A percentile compares a stretch with the other conserved stretches of the same genome.
These are phyloP conservation scores for Scopus umbretta DNA, from an alignment of 2,113 vertebrate genomes.

Conservation along the genomic window DNA sequence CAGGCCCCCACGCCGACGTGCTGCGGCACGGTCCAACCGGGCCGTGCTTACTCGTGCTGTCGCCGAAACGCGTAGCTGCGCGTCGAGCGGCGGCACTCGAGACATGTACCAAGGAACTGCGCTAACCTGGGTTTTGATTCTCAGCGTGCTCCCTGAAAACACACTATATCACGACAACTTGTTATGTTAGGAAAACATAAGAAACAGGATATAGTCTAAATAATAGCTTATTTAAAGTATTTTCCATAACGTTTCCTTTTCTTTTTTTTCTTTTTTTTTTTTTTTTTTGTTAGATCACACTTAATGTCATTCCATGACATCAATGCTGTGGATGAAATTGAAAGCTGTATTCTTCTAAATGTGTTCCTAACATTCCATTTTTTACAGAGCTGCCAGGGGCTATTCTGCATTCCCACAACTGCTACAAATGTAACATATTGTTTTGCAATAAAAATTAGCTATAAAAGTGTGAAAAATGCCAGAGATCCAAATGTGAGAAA, in stretches of 20 bases:
- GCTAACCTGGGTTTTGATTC: not conserved
- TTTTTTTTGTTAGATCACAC: constrained; percentile 15
- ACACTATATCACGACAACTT: not conserved
- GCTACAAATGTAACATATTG: constrained; percentile 67
- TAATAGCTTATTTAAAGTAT: constrained; percentile 15
- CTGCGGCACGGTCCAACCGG: rapidly evolving
- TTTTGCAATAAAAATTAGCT: constrained; percentile 76
- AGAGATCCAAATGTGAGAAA: constrained; percentile 65
- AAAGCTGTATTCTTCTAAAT: constrained; percentile 65
- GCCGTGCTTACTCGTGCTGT: rapidly evolving
- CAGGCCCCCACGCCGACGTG: not conserved
- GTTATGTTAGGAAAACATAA: not conserved
- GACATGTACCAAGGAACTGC: rapidly evolving
- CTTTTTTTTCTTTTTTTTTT: not conserved
- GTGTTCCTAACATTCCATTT: constrained; percentile 56
- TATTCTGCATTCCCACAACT: constrained; percentile 60
- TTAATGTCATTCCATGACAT: constrained; percentile 58
- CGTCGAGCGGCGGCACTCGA: rapidly evolving
- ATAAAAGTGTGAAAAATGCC: constrained; percentile 74
- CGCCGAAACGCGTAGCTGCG: rapidly evolving
- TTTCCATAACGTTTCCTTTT: not conserved
- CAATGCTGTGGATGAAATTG: constrained; percentile 36
- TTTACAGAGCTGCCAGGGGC: constrained; percentile 62
- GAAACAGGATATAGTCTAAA: not conserved
- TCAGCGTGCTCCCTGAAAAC: not conserved